Evolutionary conservation across 2,888 invertebrate species (phyloP).

Genomic region (Dorcus hopei): DNA sequence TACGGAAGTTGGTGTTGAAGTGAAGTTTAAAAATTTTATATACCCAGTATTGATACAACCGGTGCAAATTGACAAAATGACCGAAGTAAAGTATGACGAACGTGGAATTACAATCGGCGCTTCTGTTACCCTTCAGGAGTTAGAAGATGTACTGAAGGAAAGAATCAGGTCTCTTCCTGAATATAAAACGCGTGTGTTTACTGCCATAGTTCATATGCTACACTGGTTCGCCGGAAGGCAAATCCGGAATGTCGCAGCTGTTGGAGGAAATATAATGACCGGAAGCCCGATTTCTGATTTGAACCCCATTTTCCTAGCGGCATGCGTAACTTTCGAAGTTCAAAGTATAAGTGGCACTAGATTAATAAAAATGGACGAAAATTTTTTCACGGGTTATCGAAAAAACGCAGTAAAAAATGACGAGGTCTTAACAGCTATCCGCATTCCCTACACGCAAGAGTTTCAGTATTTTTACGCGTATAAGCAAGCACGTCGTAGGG

Average conservation of each 20-base stretch:
- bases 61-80: conserved; percentile 64
- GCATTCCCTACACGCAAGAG: conserved; percentile 69
- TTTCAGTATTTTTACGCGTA: conserved; percentile 78
- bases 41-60: conserved; percentile 81
- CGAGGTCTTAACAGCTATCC: conserved; percentile 78
- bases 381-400: conserved; percentile 85
- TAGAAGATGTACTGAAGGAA: conserved; percentile 63
- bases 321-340: conserved; percentile 62
- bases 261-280: conserved; percentile 93
- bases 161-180: conserved; percentile 55
- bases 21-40: conserved; percentile 78
- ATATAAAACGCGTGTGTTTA: conserved; percentile 61
- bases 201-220: conserved; percentile 76
- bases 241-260: conserved; percentile 87
- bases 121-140: conserved; percentile 70
- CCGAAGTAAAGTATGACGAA: conserved; percentile 45
- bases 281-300: conserved; percentile 92
- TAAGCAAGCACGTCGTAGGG: conserved; percentile 87
- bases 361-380: conserved; percentile 66
- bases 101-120: conserved; percentile 73
- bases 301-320: conserved; percentile 87
- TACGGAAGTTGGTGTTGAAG: conserved; percentile 89
- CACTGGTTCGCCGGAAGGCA: conserved; percentile 95
- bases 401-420: conserved; percentile 68
- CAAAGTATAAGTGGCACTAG: conserved; percentile 60